Conservation (phyloP, 2,113 vertebrate genomes). For the Machaerirhynchus nigripectus region DNA sequence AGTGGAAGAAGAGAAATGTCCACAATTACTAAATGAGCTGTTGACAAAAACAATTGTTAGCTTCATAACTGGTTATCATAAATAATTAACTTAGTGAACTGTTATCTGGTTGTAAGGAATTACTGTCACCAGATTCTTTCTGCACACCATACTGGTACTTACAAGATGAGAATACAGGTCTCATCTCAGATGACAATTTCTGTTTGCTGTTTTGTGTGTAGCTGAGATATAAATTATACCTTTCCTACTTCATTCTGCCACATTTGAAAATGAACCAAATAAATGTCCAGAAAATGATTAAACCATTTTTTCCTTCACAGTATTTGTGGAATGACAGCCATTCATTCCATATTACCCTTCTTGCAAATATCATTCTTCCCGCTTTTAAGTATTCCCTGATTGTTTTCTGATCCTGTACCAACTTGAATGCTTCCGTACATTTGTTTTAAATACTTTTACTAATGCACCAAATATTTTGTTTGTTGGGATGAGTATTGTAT, state of each 20-base stretch:
- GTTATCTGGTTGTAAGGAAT: background rate
- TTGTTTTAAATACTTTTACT: background rate
- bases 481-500: background rate
- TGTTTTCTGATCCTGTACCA: background rate
- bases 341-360: background rate
- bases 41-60: background rate
- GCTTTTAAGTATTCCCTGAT: background rate
- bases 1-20: background rate
- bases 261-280: background rate
- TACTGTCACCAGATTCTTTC: background rate
- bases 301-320: background rate
- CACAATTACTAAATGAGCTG: background rate
- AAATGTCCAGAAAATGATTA: background rate
- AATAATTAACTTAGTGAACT: background rate
- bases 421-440: background rate
- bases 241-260: background rate
- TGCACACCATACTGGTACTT: background rate
- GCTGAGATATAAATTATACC: background rate
- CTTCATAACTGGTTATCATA: background rate
- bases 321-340: background rate
- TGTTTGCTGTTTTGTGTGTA: background rate
- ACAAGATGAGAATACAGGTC: background rate
- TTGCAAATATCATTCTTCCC: background rate
- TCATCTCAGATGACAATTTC: background rate
- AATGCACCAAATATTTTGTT: background rate